Evolutionary conservation across 1,140 invertebrate species (phyloP).

Genomic region (Holotrichia oblita): DNA sequence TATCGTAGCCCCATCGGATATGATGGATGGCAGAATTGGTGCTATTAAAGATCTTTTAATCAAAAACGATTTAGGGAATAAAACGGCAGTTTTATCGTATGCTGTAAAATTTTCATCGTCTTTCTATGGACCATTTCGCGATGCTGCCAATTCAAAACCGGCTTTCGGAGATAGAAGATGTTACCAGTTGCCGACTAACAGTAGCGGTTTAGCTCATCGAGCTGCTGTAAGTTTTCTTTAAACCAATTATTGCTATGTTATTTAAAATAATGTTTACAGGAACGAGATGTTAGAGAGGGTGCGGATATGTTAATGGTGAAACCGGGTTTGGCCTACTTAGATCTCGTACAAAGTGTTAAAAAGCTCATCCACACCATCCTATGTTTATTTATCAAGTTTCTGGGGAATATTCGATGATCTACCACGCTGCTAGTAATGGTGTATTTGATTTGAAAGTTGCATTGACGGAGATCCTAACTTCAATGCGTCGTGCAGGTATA

Average conservation of each 20-base stretch:
- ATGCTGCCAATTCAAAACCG: slow-evolving; percentile 92
- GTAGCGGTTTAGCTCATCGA: slow-evolving; percentile 83
- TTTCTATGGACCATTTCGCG: slow-evolving; percentile 97
- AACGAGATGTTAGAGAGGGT: slow-evolving; percentile 90
- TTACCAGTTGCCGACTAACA: slow-evolving; percentile 92
- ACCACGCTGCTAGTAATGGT: slow-evolving; percentile 78
- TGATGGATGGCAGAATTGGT: slow-evolving; percentile 96
- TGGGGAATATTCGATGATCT: slow-evolving; percentile 96
- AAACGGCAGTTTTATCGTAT: slow-evolving; percentile 90
- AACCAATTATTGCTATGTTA: background rate
- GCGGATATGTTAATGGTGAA: slow-evolving; percentile 99
- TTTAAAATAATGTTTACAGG: slow-evolving; percentile 62
- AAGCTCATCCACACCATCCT: slow-evolving; percentile 86
- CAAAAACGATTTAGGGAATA: slow-evolving; percentile 72
- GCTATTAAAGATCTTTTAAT: slow-evolving; percentile 85
- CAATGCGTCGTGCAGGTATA: slow-evolving; percentile 85
- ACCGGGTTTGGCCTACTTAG: slow-evolving; percentile 91
- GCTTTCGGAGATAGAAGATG: slow-evolving; percentile 89
- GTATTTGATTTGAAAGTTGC: slow-evolving; percentile 80
- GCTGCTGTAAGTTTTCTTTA: slow-evolving; percentile 74
- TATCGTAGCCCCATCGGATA: slow-evolving; percentile 94
- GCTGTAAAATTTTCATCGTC: slow-evolving; percentile 95
- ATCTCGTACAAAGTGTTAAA: slow-evolving; percentile 89
- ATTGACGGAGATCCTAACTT: slow-evolving; percentile 82
- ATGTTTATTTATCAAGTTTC: slow-evolving; percentile 86